Base-by-base conservation (phyloP, 2,797 vertebrate genomes). In the Cryptoprocta ferox region DNA sequence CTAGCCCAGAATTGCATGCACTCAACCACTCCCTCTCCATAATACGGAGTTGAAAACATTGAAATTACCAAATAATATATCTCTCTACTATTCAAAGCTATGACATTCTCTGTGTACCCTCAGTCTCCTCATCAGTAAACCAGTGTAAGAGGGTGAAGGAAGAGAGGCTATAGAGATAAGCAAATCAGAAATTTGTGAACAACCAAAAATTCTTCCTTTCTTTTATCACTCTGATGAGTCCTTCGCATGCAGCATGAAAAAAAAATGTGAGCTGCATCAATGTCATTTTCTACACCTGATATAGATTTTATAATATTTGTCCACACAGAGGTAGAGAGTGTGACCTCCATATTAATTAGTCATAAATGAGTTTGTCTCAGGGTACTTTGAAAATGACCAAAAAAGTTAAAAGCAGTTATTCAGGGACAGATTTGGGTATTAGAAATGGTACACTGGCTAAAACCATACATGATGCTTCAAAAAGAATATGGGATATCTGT, bases 31-130 rank as follows among this genome's bases (percentile, higher is more conserved):
- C 30, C 7, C 13, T 70, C 39, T 50, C 14, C 18, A 24, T 68
- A 48, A 93, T 95, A 53, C 4, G 78, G 2, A 24, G 3, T 10
- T 73, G 24, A 30, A 50, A 75, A 63, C 5, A 42, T 0, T n/a
- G 13, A 30, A 56, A 79, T 2, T 8, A 32, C 15, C 19, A 68
- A 12, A 2, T 30, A 42, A 12, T 18, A 50, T 10, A 0, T 53
- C 35, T 37, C 4, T 53, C 8, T 79, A 21, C 0, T 32, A n/a
- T 39, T 76, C 1, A 50, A 70, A 87, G 80, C 3, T 11, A 24
- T 21, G 5, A 18, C 28, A 0, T 3, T 68, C 0, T 42, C 24
- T 37, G 0, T 45, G 12, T 21, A 13, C 18, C 6, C 26, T 30
- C 12, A 4, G 26, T 28, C 13, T 66, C 15, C 35, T 78, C 11